Evolutionary conservation across 1,140 invertebrate genomes (phyloP), one percentile per base, ranked within the genome.

Genomic region (Linepithema humile): DNA sequence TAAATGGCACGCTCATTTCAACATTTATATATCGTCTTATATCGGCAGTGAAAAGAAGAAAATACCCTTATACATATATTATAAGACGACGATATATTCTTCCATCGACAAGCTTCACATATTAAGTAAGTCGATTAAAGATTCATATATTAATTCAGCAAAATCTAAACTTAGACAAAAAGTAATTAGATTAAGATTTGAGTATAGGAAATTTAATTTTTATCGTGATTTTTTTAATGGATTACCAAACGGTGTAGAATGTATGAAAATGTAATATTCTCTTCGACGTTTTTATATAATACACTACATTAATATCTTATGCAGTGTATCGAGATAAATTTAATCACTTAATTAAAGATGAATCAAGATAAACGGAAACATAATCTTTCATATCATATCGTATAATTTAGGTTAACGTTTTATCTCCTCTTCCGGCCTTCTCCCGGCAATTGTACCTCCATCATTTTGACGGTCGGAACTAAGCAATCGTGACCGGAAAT

Each of bases 401-500:
- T 50, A n/a, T 67, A 20, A 26, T 73, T 20, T 43, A 26, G 10
- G 23, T 78, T 40, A 53, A 40, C 23, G 48, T 69, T 78, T 69
- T 2, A 38, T 29, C 3, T 48, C 29, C n/a, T 4, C 4, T 62
- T 62, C 73, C 57, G 29, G 45, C 10, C 45, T 26, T 50, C n/a
- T 12, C 7, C 15, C 35, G 26, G 7, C 32, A 65, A 78, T 78
- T 78, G 23, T 50, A 40, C 35, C 50, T 69, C 62, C 35, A 23
- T 29, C 35, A 40, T 15, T 10, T 78, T 62, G 35, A 45, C 35
- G 23, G 26, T 80, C 64, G 50, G 64, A 69, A 67, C 40, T 69
- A 32, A 55, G 9, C 43, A 69, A 67, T 62, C 26, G 26, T 17
- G 32, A 23, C 26, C 29, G 59, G 85, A 87, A 86, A 62, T 75